Conservation (phyloP, 37 sponge, comb jelly and placozoan species). For the Petrosia ficiformis region DNA sequence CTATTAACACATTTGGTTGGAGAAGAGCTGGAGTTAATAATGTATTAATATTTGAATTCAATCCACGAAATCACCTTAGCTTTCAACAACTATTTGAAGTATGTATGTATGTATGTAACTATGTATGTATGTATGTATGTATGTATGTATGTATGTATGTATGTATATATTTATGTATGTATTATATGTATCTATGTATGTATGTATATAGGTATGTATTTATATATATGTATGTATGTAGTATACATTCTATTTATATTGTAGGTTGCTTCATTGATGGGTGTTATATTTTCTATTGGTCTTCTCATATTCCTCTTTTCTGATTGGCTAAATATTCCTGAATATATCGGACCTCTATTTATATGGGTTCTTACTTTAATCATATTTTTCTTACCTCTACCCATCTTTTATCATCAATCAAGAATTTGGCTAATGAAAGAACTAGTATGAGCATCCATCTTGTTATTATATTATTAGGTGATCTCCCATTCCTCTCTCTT, state of each 20-base stretch:
- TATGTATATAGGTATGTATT: background rate
- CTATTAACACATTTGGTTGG: slow-evolving; percentile 82
- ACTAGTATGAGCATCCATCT: no score
- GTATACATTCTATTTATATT: background rate
- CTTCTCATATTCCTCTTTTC: slow-evolving; percentile 25
- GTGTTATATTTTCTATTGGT: slow-evolving; percentile 27
- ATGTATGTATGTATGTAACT: no score
- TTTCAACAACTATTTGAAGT: slow-evolving; percentile 79
- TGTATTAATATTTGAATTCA: slow-evolving; percentile 89
- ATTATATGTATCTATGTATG: background rate
- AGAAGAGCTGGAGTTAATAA: slow-evolving; percentile 80
- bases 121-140: no score
- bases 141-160: no score
- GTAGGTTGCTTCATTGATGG: slow-evolving; percentile 55
- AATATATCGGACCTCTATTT: slow-evolving; percentile 38
- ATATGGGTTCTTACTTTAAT: slow-evolving; percentile 14
- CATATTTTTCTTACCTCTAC: slow-evolving; percentile 55
- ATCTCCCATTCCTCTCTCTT: no score
- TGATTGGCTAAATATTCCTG: slow-evolving; percentile 30
- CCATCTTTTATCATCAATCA: slow-evolving; percentile 40
- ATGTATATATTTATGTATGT: background rate
- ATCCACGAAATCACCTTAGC: slow-evolving; percentile 80
- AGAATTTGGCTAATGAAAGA: slow-evolving; percentile 54
- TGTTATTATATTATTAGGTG: no score
- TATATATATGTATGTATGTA: background rate